Base-by-base conservation (phyloP, 2,888 invertebrate species). In the Papilio gigon region DNA sequence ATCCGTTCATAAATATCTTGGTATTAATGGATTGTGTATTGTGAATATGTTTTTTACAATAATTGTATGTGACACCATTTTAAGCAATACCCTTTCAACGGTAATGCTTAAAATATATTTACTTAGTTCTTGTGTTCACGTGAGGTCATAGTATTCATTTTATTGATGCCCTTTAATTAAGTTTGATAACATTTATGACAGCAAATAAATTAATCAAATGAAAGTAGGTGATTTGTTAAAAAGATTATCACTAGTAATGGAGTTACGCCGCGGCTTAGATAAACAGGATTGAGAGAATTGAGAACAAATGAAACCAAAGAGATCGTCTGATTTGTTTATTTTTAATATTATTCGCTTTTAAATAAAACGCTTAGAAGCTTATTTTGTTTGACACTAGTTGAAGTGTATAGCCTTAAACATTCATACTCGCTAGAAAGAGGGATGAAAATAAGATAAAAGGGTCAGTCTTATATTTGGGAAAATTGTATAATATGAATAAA, bases 381-480 rank as follows among this genome's bases (percentile, higher is more conserved):
- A 86, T 77, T 81, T 81, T 81, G 81, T 82, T 82, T 80, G 84
- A 85, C 76, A 80, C 88, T 88, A 88, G 83, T 77, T 83, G 78
- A 81, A 81, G 80, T 84, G 82, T 87, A 87, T 82, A 89, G 85
- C 84, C 81, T 86, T 86, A 85, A 84, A 86, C 84, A 84, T 78
- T 80, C 71, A 72, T 73, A 76, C 71, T 70, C 75, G 76, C 79
- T 84, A 87, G 80, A 88, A 87, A 88, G 85, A 89, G 85, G 84
- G 87, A 88, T 80, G 83, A 90, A 89, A 92, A 89, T 82, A 89
- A 91, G 90, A 90, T 85, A 88, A 89, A 91, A 89, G 91, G 92
- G 87, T 92, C 92, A 92, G 92, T 92, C 92, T 92, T 92, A 91
- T 92, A 84, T 90, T 91, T 90, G 92, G 92, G 90, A 91, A 91